Percentiles rank a stretch among this genome's conserved stretches.
Conservation (phyloP, 2,113 vertebrate species). For the Turdus rufiventris region DNA sequence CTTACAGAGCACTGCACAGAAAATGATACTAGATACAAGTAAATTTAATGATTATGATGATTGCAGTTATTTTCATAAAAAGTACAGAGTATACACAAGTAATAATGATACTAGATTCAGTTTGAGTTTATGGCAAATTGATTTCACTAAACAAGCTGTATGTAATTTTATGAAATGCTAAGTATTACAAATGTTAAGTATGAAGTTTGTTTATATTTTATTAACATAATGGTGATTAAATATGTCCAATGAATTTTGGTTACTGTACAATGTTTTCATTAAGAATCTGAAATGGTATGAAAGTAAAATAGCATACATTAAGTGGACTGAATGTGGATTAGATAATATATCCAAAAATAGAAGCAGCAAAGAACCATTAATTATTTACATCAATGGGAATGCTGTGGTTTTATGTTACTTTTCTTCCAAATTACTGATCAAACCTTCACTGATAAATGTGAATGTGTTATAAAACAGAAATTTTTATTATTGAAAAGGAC, state of each 20-base stretch:
- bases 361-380: neutral
- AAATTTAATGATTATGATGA: neutral
- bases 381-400: neutral
- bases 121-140: neutral
- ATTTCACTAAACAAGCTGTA: neutral
- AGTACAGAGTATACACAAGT: neutral
- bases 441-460: neutral
- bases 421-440: neutral
- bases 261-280: neutral
- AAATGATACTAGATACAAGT: neutral
- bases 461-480: neutral
- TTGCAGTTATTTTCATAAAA: neutral
- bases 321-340: neutral
- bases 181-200: neutral
- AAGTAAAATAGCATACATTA: neutral
- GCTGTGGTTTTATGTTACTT: neutral
- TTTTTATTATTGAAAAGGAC: neutral
- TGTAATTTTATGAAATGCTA: neutral
- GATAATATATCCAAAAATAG: neutral
- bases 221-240: neutral
- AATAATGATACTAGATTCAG: neutral
- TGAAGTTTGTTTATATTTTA: neutral
- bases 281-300: neutral
- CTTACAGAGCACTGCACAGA: neutral
- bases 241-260: neutral